A percentile compares a stretch with the other conserved stretches of the same genome.
Evolutionary conservation across 2,113 vertebrate genomes (phyloP).

Genomic region (Poeciliopsis retropinna): DNA sequence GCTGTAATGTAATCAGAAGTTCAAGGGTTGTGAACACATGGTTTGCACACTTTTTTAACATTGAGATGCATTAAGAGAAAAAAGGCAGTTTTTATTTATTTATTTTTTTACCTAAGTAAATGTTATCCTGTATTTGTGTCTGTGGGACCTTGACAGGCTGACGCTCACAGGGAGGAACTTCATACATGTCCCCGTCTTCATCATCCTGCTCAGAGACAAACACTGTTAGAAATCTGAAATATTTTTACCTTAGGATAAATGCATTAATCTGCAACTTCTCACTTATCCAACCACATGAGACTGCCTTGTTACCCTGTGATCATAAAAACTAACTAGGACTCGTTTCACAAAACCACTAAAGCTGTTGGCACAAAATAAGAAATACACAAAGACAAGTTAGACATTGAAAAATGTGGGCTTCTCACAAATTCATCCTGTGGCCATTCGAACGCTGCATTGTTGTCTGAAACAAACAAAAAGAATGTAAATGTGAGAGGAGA

Average conservation of each 20-base stretch:
- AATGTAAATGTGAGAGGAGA: background rate
- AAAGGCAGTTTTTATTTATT: no score
- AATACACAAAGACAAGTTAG: no score
- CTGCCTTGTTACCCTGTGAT: background rate
- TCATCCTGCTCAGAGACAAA: slow-evolving; percentile 64
- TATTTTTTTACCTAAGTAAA: slow-evolving; percentile 77
- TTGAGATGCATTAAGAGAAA: background rate
- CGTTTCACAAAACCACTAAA: background rate
- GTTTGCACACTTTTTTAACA: no score
- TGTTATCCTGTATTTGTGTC: slow-evolving; percentile 65
- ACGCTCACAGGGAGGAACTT: slow-evolving; percentile 79
- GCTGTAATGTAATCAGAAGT: background rate
- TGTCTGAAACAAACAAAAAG: slow-evolving; percentile 50
- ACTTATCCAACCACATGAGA: background rate
- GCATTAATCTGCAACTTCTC: background rate
- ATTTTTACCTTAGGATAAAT: background rate
- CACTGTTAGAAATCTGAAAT: background rate
- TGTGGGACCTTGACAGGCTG: slow-evolving; percentile 57
- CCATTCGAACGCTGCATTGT: slow-evolving; percentile 63
- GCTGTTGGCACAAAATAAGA: no score
- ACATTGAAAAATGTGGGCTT: slow-evolving; percentile 9
- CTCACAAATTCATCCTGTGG: slow-evolving; percentile 79
- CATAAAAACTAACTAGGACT: background rate
- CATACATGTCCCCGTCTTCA: slow-evolving; percentile 77
- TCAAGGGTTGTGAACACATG: background rate